Percentiles rank a stretch among this genome's conserved stretches.
phyloP scores from a whole-genome alignment of 1,140 invertebrate genomes.

The Antheraea pernyi region DNA sequence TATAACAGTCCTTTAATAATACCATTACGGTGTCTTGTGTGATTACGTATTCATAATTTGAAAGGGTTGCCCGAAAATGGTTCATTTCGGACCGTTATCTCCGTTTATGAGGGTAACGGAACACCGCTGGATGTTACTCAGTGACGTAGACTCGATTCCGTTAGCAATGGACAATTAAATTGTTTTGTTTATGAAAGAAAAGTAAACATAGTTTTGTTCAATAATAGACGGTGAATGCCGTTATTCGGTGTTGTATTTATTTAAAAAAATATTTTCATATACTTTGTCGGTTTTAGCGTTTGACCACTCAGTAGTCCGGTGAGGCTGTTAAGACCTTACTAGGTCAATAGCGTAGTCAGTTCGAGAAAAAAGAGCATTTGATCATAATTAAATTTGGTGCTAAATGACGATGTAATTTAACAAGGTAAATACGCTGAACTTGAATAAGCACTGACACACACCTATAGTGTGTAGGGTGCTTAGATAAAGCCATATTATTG shows the following conservation, averaged over 20 bases:
- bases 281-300: too few species aligned
- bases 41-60: conserved; percentile 57
- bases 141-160: conserved; percentile 42
- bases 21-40: conserved; percentile 70
- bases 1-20: conserved; percentile 45
- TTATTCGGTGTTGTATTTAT: background rate
- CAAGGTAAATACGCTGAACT: too few species aligned
- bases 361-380: too few species aligned
- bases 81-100: conserved; percentile 52
- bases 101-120: conserved; percentile 56
- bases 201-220: conserved; percentile 51
- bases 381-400: too few species aligned
- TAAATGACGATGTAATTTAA: too few species aligned
- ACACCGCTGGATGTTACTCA: conserved; percentile 30
- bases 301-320: too few species aligned
- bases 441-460: too few species aligned
- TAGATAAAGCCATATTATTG: too few species aligned
- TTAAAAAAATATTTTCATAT: too few species aligned
- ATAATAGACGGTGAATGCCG: conserved; percentile 12
- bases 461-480: too few species aligned
- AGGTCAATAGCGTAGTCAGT: too few species aligned
- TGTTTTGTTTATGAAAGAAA: conserved; percentile 27
- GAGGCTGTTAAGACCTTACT: too few species aligned
- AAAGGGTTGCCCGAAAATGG: conserved; percentile 70
- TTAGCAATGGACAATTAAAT: conserved; percentile 32